Percentiles rank a stretch among this genome's conserved stretches.
Conservation (phyloP, 2,888 invertebrate species). For the Fabriciana adippe region DNA sequence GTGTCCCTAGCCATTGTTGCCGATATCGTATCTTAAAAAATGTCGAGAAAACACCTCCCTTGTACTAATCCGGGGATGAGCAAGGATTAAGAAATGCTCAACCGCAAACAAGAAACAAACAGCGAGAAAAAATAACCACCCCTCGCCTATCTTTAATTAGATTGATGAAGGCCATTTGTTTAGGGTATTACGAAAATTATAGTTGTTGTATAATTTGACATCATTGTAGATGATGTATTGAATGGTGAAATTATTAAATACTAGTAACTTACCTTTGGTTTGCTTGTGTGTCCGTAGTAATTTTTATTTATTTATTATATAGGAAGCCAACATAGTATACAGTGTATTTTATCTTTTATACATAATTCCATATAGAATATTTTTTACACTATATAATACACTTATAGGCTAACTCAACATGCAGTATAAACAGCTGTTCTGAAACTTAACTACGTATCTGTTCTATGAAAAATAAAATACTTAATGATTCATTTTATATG, state of each 20-base stretch:
- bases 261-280: no score
- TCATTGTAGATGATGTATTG: background rate
- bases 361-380: no score
- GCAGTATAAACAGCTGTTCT: no score
- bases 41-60: conserved; percentile 47
- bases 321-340: no score
- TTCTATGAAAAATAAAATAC: no score
- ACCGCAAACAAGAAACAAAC: conserved; percentile 51
- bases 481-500: no score
- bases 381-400: no score
- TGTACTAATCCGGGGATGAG: conserved; percentile 46
- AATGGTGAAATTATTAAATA: background rate
- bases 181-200: conserved; percentile 15
- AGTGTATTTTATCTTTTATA: no score
- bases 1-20: conserved; percentile 41
- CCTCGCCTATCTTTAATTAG: conserved; percentile 37
- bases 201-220: conserved; percentile 13
- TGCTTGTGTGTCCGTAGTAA: no score
- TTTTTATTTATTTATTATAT: no score
- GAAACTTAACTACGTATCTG: no score
- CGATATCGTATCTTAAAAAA: conserved; percentile 50
- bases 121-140: conserved; percentile 43
- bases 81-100: conserved; percentile 47
- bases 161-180: conserved; percentile 34
- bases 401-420: no score